Conservation (phyloP, 2,888 invertebrate genomes). For the Meandrusa payeni region DNA sequence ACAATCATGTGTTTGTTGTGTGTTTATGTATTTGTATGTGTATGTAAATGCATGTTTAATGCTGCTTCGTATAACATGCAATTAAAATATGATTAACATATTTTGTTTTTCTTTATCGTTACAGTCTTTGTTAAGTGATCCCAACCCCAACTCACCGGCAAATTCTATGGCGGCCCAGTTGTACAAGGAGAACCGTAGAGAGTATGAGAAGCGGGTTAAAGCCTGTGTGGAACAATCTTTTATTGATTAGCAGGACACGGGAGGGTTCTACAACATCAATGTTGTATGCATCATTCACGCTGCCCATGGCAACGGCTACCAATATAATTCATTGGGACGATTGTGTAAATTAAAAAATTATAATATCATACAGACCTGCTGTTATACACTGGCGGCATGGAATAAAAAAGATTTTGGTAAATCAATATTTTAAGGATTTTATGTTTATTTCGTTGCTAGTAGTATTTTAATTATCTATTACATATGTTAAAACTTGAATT, state of each 20-base stretch:
- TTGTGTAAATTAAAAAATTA: constrained; percentile 39
- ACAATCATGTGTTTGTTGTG: too few relatives aligned
- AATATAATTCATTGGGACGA: constrained; percentile 67
- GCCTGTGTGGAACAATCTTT: constrained; percentile 99
- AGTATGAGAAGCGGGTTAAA: constrained; percentile 99
- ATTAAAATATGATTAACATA: too few relatives aligned
- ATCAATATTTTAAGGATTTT: constrained; percentile 29
- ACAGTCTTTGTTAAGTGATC: constrained; percentile 99
- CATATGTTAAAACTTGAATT: constrained; percentile 20
- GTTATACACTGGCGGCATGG: constrained; percentile 28
- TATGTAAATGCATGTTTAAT: too few relatives aligned
- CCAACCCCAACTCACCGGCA: constrained; percentile 99
- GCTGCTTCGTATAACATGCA: too few relatives aligned
- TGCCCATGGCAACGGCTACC: constrained; percentile 42
- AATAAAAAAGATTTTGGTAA: constrained; percentile 28
- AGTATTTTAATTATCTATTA: constrained; percentile 23
- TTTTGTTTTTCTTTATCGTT: constrained; percentile 73
- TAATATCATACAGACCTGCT: constrained; percentile 37
- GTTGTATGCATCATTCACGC: constrained; percentile 39
- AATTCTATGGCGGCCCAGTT: constrained; percentile 99
- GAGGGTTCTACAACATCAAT: constrained; percentile 48
- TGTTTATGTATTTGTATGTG: too few relatives aligned
- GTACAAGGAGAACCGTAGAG: constrained; percentile 99
- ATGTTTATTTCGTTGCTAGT: constrained; percentile 25
- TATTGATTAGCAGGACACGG: constrained; percentile 88